phyloP scores from a whole-genome alignment of 2,888 invertebrate genomes.

The Epinotia ramella region DNA sequence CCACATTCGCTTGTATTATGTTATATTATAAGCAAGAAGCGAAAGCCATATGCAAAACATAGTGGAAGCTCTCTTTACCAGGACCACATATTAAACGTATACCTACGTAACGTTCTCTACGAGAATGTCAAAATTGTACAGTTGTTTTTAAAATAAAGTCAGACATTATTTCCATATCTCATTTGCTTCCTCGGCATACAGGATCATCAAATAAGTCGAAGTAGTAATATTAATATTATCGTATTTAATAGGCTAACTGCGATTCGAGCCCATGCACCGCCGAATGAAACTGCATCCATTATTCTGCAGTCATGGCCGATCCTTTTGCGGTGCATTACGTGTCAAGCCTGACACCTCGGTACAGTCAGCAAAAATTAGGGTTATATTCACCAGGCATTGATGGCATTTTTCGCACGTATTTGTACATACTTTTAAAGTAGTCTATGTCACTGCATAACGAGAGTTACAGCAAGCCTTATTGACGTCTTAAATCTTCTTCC shows the following conservation, averaged over 20 bases:
- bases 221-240: neutral
- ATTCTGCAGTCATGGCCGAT: constrained; percentile 34
- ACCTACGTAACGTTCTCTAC: neutral
- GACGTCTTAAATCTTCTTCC: no score
- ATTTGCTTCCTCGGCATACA: neutral
- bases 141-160: neutral
- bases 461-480: neutral
- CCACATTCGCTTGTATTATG: no score
- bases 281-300: constrained; percentile 36
- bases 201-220: neutral
- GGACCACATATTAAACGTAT: neutral
- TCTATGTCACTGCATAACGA: neutral
- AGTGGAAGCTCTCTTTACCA: neutral
- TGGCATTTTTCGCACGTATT: neutral
- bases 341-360: constrained; percentile 21
- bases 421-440: no score
- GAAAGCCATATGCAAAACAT: neutral
- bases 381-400: neutral
- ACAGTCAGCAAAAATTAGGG: constrained; percentile 15
- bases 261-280: constrained; percentile 12
- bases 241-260: constrained; percentile 25
- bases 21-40: no score
- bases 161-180: no score
- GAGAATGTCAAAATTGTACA: neutral
- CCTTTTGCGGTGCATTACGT: constrained; percentile 36